A percentile compares a stretch with the other conserved stretches of the same genome.
Conservation (phyloP, 2,113 vertebrate genomes). For the Vulpes vulpes region DNA sequence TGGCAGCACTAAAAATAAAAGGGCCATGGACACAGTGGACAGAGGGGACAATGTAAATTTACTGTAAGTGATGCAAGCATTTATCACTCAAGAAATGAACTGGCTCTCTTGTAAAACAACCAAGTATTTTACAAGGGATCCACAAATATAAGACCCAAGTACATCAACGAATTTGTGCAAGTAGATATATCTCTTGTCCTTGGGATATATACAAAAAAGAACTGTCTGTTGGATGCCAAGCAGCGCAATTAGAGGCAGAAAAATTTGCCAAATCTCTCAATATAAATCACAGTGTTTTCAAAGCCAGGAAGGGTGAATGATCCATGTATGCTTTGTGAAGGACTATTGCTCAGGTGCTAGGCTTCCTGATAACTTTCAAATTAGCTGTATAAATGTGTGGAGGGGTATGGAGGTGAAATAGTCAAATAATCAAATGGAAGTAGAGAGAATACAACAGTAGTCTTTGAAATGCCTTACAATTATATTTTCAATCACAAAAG, state of each 20-base stretch:
- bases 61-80: background rate
- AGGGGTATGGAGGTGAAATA: background rate
- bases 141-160: background rate
- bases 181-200: constrained; percentile 8
- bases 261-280: constrained; percentile 21
- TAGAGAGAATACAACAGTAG: background rate
- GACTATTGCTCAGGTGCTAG: background rate
- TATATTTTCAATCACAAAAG: constrained; percentile 33
- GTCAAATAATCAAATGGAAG: background rate
- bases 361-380: background rate
- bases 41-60: background rate
- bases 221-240: background rate
- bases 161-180: background rate
- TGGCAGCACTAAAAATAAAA: background rate
- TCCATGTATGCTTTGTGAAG: background rate
- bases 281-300: constrained; percentile 25
- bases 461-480: constrained; percentile 22
- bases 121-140: background rate
- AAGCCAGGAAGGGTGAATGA: background rate
- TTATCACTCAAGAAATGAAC: background rate
- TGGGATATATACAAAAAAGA: background rate
- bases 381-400: background rate
- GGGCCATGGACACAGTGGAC: background rate
- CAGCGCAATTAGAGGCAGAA: constrained; percentile 30
- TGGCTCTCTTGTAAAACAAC: constrained; percentile 25